Evolutionary conservation across 2,113 vertebrate genomes (phyloP).

Genomic region (Piaya cayana): DNA sequence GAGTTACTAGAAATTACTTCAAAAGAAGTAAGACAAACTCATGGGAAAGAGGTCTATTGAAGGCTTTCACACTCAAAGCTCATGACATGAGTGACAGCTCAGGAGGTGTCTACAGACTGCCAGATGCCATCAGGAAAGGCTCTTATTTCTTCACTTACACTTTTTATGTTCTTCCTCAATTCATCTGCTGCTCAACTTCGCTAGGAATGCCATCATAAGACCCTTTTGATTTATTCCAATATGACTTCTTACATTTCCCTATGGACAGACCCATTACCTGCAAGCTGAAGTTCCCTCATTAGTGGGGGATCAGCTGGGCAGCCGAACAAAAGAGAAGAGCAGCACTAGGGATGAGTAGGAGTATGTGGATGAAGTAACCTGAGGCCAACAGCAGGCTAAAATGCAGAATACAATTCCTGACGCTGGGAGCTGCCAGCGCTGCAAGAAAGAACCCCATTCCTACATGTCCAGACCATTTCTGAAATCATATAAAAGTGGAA

Average conservation of each 20-base stretch:
- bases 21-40: neutral
- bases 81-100: fast-evolving
- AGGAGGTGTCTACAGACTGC: neutral
- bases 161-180: neutral
- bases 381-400: neutral
- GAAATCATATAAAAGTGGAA: neutral
- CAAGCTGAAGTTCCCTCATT: neutral
- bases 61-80: neutral
- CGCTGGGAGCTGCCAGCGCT: neutral
- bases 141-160: neutral
- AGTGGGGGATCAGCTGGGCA: neutral
- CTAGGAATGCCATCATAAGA: neutral
- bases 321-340: neutral
- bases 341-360: neutral
- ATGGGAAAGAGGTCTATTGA: neutral
- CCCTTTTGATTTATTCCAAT: neutral
- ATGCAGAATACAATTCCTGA: neutral
- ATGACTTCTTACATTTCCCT: neutral
- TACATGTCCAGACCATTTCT: neutral
- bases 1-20: neutral
- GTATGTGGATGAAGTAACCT: neutral
- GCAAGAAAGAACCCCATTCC: neutral
- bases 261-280: neutral
- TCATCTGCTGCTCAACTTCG: neutral
- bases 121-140: neutral